phyloP scores from a whole-genome alignment of 2,888 invertebrate genomes.

The Neuroscelio doddi region DNA sequence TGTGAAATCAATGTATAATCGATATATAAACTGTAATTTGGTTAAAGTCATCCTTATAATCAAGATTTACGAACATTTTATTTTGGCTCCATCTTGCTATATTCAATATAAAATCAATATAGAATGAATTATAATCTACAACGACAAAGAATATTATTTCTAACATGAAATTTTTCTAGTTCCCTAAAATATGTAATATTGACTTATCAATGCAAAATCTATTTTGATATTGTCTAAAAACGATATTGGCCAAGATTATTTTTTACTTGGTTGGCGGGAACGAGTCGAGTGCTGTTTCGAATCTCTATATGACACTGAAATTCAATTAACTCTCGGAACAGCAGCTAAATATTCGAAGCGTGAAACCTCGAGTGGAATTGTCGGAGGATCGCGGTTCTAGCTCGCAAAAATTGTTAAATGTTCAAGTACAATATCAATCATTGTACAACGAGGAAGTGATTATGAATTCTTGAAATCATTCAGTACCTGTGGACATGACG shows the following conservation, averaged over 20 bases:
- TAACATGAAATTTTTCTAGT: too few species aligned
- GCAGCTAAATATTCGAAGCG: conserved; percentile 45
- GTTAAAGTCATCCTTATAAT: too few species aligned
- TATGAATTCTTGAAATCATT: conserved; percentile 12
- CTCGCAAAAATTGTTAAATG: conserved; percentile 16
- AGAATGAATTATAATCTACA: too few species aligned
- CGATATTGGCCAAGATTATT: background rate
- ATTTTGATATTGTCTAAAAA: background rate
- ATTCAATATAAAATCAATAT: too few species aligned
- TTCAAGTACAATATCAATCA: conserved; percentile 20
- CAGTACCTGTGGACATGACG: background rate
- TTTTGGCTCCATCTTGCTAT: too few species aligned
- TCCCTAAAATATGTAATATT: too few species aligned
- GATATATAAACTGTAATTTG: too few species aligned
- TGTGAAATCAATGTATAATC: too few species aligned
- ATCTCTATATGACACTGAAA: conserved; percentile 35
- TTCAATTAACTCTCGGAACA: conserved; percentile 47
- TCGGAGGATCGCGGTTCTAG: conserved; percentile 15
- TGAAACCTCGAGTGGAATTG: conserved; percentile 43
- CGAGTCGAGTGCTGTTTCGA: conserved; percentile 38
- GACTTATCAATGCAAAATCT: too few species aligned
- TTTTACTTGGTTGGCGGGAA: background rate
- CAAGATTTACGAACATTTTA: too few species aligned
- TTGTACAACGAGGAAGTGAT: conserved; percentile 17
- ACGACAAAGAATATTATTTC: too few species aligned